Evolutionary conservation across 2,113 vertebrate species (phyloP), one percentile per base, ranked within the genome.

Genomic region (Sterna hirundo): DNA sequence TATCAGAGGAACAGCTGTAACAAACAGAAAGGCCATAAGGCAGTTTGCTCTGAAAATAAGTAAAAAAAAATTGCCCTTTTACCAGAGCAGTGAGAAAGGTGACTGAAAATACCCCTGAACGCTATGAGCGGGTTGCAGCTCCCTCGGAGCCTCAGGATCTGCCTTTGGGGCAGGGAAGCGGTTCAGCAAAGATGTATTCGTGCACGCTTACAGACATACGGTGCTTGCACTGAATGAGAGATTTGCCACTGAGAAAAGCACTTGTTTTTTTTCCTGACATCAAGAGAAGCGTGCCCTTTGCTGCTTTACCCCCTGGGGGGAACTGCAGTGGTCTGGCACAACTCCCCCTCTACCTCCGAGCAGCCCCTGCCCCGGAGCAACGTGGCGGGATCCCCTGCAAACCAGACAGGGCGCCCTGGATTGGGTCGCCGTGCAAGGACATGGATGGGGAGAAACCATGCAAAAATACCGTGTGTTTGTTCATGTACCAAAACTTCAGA

Each of bases 121-220:
- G n/a, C 57, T 49, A 22, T 1, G 2, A 85, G 66, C 38, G 55
- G 14, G 16, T 7, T 75, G 52, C 23, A 86, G 42, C 14, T 29
- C 6, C 34, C n/a, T 25, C 27, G 40, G 34, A 38, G 19, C n/a
- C 54, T 54, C 47, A 17, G 46, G 30, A 88, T 36, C 26, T 5
- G 11, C 69, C 5, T 2, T 4, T 65, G 10, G 25, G 17, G 13
- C 55, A 79, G 47, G 11, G 66, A 86, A 90, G 8, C 46, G 27
- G 7, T 19, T 90, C 54, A 62, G 51, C 27, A 89, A 40, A 72
- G 12, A 44, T 2, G 0, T 3, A 9, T 27, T 58, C 20, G 10
- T 3, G 21, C 19, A 77, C 1, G 2, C 14, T 34, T 51, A 66
- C 29, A 80, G 11, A 60, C 36, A 51, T 5, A 47, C 0, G 0